Base-by-base conservation (phyloP, 2,113 vertebrate genomes). In the Syngnathus typhle region DNA sequence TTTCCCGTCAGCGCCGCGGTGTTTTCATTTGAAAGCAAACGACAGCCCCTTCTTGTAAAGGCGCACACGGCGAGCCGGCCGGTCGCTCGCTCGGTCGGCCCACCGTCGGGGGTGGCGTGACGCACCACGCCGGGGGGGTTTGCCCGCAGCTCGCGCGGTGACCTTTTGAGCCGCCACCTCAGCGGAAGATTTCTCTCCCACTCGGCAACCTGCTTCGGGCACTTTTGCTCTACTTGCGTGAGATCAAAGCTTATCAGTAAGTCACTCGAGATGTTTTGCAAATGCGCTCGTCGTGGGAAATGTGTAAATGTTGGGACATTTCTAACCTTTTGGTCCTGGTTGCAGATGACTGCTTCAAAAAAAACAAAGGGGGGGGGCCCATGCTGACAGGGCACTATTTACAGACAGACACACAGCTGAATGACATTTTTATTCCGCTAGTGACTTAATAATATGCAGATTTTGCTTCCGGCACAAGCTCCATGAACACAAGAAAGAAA, bases 1-100 rank as follows among this genome's bases (percentile, higher is more conserved):
- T 92, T 94, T 94, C 92, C 93, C 93, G 91, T 93, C 89, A 87
- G 76, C 83, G 87, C 83, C 81, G 83, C 89, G 91, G 91, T 93
- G 86, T 81, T 86, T 84, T 80, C 71, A 76, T 83, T 70, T 61
- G 67, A 74, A 64, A 71, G 78, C 80, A 77, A 76, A 67, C 80
- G 70, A 75, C 77, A 43, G 79, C 86, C 83, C 88, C 88, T 92
- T 92, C 90, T 91, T 87, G 90, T 92, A 91, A 92, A 36, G 6
- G 55, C 55, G 27, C 13, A 1, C 12, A 27, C 21, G 1, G 21
- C 21, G 44, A 3, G 44, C 5, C 15, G 44, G 13, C 41, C 44
- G 85, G 78, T n/a, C n/a, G n/a, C n/a, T n/a, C n/a, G n/a, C n/a
- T n/a, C n/a, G n/a, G n/a, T 12, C 2, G 41, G 39, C 41, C 41